A percentile compares a stretch with the other conserved stretches of the same genome.
Conservation (phyloP, 2,888 invertebrate genomes). For the Mimumesa dahlbomi region DNA sequence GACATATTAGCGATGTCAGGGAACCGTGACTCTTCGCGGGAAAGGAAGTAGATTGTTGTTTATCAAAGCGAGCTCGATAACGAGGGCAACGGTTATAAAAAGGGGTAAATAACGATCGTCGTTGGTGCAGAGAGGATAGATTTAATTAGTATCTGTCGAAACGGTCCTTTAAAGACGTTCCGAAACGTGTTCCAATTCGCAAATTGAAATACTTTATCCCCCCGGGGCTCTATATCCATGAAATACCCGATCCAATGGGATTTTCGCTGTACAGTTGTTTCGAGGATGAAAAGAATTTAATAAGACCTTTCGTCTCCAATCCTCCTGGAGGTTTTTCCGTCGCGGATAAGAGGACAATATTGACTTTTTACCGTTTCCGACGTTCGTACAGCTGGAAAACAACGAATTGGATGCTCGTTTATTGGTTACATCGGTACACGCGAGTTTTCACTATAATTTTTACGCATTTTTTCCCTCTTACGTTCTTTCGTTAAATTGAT, state of each 20-base stretch:
- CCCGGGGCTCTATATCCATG: too few species aligned
- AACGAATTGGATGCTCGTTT: not conserved
- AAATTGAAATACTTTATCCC: too few species aligned
- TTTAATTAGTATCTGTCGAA: constrained; percentile 32
- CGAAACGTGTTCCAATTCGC: too few species aligned
- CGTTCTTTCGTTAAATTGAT: too few species aligned
- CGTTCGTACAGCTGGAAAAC: not conserved
- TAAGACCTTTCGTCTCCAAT: too few species aligned
- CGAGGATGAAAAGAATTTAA: too few species aligned
- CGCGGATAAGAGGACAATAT: not conserved
- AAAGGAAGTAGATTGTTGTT: constrained; percentile 47
- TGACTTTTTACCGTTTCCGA: constrained; percentile 1
- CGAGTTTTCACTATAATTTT: not conserved
- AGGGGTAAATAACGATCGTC: constrained; percentile 14
- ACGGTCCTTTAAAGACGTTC: too few species aligned
- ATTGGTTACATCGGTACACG: not conserved
- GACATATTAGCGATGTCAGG: constrained; percentile 9
- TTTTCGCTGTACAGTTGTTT: too few species aligned
- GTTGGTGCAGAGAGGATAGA: not conserved
- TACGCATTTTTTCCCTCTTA: not conserved
- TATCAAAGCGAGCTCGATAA: constrained; percentile 35
- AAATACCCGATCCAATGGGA: too few species aligned
- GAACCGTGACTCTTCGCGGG: constrained; percentile 27
- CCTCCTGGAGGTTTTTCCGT: too few species aligned
- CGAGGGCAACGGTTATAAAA: constrained; percentile 12